Percentiles rank a stretch among this genome's conserved stretches.
Conservation (phyloP, 2,113 vertebrate species). For the Elgaria multicarinata region DNA sequence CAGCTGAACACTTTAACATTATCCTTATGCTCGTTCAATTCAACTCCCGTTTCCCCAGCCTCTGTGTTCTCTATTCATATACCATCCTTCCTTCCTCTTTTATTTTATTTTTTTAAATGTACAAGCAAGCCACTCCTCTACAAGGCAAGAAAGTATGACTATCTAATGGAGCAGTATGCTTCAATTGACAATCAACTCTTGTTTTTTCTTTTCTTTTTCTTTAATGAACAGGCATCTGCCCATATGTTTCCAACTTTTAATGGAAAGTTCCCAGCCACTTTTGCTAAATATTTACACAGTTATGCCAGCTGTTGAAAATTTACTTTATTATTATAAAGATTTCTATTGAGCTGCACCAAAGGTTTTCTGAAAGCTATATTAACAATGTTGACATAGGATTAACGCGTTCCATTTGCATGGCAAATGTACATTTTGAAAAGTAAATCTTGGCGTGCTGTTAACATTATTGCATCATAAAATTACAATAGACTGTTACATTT, state of each 20-base stretch:
- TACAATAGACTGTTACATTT: not conserved
- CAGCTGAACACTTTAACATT: not conserved
- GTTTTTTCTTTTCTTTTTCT: not conserved
- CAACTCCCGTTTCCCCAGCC: too few species aligned
- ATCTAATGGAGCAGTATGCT: not conserved
- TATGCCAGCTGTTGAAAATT: slow-evolving; percentile 11
- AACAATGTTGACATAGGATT: slow-evolving; percentile 18
- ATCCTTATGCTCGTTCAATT: not conserved
- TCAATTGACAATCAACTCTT: not conserved
- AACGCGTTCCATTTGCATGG: not conserved
- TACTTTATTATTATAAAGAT: not conserved
- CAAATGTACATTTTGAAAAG: not conserved
- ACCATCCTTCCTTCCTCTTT: not conserved
- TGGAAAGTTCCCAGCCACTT: not conserved
- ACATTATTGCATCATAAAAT: not conserved
- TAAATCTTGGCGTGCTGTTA: not conserved
- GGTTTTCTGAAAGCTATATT: not conserved
- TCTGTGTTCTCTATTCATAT: not conserved
- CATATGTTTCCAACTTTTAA: slow-evolving; percentile 22
- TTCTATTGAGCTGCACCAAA: not conserved
- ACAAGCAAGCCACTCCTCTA: not conserved
- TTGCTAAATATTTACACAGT: slow-evolving; percentile 28
- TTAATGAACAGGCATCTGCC: not conserved
- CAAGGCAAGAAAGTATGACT: not conserved
- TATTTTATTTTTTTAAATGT: not conserved